Evolutionary conservation across 1,140 invertebrate species (phyloP), one percentile per base, ranked within the genome.

Genomic region (Lycorma delicatula): DNA sequence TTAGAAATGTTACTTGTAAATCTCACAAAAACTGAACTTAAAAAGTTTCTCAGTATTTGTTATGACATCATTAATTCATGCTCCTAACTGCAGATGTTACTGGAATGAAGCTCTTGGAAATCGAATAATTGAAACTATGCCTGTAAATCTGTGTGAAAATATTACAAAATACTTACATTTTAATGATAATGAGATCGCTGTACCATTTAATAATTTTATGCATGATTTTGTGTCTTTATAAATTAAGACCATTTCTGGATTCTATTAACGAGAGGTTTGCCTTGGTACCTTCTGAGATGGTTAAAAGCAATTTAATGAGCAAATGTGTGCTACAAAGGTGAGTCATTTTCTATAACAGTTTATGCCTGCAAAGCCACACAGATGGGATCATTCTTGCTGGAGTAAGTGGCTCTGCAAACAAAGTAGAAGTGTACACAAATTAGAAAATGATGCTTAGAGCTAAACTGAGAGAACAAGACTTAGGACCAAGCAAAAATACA

Each of bases 341-440:
- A n/a, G 51, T 12, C 26, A 27, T 36, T 59, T 38, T 46, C 25
- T 59, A 26, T 54, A 59, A 49, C 63, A 66, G 47, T 68, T 64
- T 27, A 61, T 65, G 51, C 63, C 63, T 9, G n/a, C 44, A 26
- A 66, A 69, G 38, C 63, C 63, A 4, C 62, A 56, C 9, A 66
- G 66, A 52, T 61, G 61, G 60, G 60, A 58, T 16, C 27, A 48
- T 60, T 18, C 41, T 67, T n/a, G 13, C 48, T 25, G 60, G 59
- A 52, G 34, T 41, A 9, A 49, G 54, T 54, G 56, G 65, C 22
- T 28, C 63, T 54, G 60, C 60, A 60, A 64, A 51, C 70, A 59
- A 66, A 36, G 62, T 29, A 29, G 48, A 57, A 29, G 58, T 59
- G 18, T 63, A 59, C 20, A 59, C 59, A 22, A 36, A 52, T 18